Evolutionary conservation across 2,888 invertebrate genomes (phyloP).

Genomic region (Euphydryas editha): DNA sequence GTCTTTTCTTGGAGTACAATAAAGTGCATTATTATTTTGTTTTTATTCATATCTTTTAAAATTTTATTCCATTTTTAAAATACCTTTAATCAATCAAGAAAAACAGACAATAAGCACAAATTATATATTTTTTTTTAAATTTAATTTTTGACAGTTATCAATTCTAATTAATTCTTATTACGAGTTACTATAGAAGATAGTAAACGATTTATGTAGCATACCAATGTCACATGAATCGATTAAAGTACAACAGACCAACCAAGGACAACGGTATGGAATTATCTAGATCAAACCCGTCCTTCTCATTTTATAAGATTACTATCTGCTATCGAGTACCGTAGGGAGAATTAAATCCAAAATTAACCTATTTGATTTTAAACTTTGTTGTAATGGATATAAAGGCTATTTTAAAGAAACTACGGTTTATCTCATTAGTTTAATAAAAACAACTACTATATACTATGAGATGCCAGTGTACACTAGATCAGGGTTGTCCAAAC

Average conservation of each 20-base stretch:
- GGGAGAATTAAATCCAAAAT: not conserved
- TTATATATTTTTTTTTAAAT: not conserved
- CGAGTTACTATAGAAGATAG: too few species aligned
- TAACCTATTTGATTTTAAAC: constrained; percentile 5
- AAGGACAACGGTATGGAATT: constrained; percentile 26
- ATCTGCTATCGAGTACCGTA: constrained; percentile 13
- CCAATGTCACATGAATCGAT: constrained; percentile 21
- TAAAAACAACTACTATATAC: constrained; percentile 22
- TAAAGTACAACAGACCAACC: constrained; percentile 9
- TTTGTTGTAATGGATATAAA: not conserved
- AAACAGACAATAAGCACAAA: not conserved
- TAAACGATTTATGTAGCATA: constrained; percentile 5
- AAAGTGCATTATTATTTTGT: too few species aligned
- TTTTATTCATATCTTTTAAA: too few species aligned
- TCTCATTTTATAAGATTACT: constrained; percentile 19
- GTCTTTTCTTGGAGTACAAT: too few species aligned
- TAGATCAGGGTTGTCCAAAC: too few species aligned
- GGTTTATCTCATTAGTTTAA: constrained; percentile 6
- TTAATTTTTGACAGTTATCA: not conserved
- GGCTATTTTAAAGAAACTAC: not conserved
- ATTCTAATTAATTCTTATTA: too few species aligned
- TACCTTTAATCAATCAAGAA: not conserved
- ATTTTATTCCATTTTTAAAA: too few species aligned
- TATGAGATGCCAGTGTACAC: constrained; percentile 8
- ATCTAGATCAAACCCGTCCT: constrained; percentile 24